Conservation (phyloP, 2,113 vertebrate species). For the Pseudonaja textilis region DNA sequence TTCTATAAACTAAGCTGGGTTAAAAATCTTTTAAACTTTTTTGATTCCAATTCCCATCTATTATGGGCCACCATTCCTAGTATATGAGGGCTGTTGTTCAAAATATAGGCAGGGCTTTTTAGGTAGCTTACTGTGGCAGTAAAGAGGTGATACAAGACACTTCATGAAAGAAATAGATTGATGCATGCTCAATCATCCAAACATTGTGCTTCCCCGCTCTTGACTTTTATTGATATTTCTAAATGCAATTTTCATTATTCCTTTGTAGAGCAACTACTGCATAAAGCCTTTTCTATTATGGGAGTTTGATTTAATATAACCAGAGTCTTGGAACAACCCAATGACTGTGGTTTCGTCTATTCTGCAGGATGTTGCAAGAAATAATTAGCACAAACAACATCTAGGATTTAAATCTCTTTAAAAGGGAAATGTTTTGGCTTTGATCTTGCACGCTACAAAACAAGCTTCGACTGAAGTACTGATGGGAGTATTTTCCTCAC, state of each 20-base stretch:
- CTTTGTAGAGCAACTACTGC: neutral
- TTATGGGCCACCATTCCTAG: neutral
- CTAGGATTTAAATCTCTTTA: constrained; percentile 38
- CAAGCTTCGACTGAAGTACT: neutral
- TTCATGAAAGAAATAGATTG: neutral
- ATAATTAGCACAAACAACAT: constrained; percentile 38
- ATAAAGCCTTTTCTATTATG: neutral
- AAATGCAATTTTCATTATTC: neutral
- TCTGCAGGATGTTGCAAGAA: constrained; percentile 16
- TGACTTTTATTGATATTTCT: neutral
- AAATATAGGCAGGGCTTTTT: neutral
- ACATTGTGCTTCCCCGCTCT: neutral
- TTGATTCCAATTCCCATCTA: neutral
- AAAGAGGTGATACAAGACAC: neutral
- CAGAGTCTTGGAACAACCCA: neutral
- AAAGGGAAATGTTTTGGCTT: constrained; percentile 29
- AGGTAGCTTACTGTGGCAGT: neutral
- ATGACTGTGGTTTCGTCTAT: neutral
- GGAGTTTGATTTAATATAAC: constrained; percentile 25
- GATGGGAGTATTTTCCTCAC: neutral
- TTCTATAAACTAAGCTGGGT: neutral
- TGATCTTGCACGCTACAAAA: constrained; percentile 1
- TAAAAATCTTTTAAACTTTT: neutral
- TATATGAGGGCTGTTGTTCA: neutral
- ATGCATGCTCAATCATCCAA: neutral